These are phyloP conservation scores for Cepphus grylle DNA, from an alignment of 2,113 vertebrate genomes.

Conservation along the genomic window DNA sequence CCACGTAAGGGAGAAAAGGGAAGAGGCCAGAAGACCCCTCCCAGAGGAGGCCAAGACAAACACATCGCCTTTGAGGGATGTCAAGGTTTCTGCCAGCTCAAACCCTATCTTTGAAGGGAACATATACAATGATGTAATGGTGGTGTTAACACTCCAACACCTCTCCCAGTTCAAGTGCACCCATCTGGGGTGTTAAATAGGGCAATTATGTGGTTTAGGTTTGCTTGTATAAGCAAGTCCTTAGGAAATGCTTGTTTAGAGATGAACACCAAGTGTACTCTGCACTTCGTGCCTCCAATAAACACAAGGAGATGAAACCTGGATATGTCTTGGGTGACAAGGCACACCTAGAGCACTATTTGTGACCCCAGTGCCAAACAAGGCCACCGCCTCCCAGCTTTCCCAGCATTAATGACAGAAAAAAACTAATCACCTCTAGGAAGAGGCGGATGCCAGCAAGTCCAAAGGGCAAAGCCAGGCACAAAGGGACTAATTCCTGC, in stretches of 20 bases:
- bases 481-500: neutral
- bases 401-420: neutral
- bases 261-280: neutral
- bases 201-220: neutral
- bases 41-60: neutral
- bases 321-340: fast-evolving
- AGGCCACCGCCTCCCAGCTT: neutral
- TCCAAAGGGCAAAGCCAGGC: neutral
- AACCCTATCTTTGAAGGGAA: neutral
- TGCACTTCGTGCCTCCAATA: neutral
- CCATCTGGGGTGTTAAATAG: neutral
- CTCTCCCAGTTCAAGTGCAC: neutral
- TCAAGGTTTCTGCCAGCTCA: neutral
- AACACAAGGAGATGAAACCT: neutral
- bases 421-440: neutral
- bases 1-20: fast-evolving
- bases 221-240: neutral
- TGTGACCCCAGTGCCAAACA: neutral
- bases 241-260: neutral
- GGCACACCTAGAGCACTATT: neutral
- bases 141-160: neutral
- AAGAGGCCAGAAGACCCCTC: neutral
- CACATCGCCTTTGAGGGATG: neutral
- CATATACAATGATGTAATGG: neutral
- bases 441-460: neutral